Evolutionary conservation across 2,888 invertebrate species (phyloP).

Genomic region (Morpho deidamia): DNA sequence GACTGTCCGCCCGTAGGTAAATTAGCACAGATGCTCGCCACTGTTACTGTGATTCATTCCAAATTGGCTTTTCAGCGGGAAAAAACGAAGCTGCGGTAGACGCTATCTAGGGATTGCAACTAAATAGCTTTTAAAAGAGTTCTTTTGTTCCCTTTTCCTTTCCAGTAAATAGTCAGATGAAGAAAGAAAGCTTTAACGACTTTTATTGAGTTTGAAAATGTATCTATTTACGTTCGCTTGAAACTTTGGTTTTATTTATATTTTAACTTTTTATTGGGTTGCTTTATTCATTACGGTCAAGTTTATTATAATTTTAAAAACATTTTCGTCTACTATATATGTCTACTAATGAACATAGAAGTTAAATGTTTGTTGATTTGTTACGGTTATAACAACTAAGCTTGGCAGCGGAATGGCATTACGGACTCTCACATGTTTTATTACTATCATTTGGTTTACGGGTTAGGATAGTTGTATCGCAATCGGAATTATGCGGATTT

Average conservation of each 20-base stretch:
- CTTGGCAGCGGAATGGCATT: too few species aligned
- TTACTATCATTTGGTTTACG: too few species aligned
- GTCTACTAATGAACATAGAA: too few species aligned
- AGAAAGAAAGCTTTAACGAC: constrained; percentile 24
- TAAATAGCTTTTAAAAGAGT: constrained; percentile 70
- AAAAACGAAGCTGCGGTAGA: constrained; percentile 64
- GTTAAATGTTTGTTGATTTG: too few species aligned
- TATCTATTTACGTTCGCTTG: constrained; percentile 3
- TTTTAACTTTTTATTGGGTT: background rate
- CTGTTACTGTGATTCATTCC: constrained; percentile 77
- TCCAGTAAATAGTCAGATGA: constrained; percentile 26
- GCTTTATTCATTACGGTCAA: background rate
- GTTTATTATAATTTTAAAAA: too few species aligned
- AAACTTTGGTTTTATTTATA: constrained; percentile 5
- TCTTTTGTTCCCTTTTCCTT: constrained; percentile 46
- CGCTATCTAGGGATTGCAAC: constrained; percentile 59
- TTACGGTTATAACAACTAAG: too few species aligned
- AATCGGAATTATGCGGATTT: too few species aligned
- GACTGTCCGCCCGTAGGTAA: constrained; percentile 78
- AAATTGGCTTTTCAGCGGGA: constrained; percentile 76
- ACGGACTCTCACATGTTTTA: too few species aligned
- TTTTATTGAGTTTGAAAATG: constrained; percentile 22
- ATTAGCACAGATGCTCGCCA: constrained; percentile 78
- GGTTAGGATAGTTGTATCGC: too few species aligned
- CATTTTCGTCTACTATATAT: too few species aligned